Conservation (phyloP, 2,888 invertebrate genomes). For the Chouioia cunea region DNA sequence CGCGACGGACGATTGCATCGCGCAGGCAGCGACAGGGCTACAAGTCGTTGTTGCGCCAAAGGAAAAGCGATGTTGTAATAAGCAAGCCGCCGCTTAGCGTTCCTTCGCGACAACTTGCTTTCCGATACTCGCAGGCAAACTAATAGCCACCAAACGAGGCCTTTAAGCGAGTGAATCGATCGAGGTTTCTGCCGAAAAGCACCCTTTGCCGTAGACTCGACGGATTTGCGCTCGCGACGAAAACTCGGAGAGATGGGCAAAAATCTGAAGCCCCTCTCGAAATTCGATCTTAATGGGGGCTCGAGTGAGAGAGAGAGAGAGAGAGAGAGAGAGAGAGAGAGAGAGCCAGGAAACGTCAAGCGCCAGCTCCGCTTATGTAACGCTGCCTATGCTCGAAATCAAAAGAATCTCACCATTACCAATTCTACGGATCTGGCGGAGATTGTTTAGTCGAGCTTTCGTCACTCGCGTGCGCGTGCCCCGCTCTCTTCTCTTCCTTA, state of each 20-base stretch:
- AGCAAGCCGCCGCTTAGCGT: too few relatives aligned
- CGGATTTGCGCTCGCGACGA: neutral
- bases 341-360: neutral
- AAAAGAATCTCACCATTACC: conserved; percentile 40
- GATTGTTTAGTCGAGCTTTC: conserved; percentile 40
- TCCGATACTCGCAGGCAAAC: too few relatives aligned
- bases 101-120: too few relatives aligned
- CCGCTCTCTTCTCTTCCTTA: neutral
- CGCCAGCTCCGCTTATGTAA: conserved; percentile 39
- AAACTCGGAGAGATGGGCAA: neutral
- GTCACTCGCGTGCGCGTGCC: conserved; percentile 31
- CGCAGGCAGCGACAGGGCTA: too few relatives aligned
- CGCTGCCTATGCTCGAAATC: conserved; percentile 30
- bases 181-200: too few relatives aligned
- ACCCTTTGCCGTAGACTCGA: too few relatives aligned
- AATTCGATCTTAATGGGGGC: conserved; percentile 31
- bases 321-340: neutral
- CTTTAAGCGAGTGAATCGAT: too few relatives aligned
- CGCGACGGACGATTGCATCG: too few relatives aligned
- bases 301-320: neutral
- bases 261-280: neutral
- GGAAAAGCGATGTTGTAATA: too few relatives aligned
- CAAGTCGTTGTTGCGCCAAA: too few relatives aligned
- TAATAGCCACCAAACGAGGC: too few relatives aligned
- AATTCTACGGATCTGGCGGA: conserved; percentile 40